Conservation (phyloP, 2,797 vertebrate species). For the Chelon auratus region DNA sequence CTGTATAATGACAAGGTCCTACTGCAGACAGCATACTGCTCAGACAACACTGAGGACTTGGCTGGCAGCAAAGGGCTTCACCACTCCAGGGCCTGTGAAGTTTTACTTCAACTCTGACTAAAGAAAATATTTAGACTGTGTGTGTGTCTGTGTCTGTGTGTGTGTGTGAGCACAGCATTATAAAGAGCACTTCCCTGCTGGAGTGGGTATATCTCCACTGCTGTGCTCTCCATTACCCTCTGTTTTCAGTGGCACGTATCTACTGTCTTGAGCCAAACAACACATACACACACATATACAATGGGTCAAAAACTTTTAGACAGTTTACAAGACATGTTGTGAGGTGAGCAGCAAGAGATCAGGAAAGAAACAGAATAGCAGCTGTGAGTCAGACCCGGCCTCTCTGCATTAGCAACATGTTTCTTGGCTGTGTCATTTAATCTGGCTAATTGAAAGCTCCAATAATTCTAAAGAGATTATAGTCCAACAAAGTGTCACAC, state of each 20-base stretch:
- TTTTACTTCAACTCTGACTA: slow-evolving; percentile 50
- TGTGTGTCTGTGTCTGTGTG: slow-evolving; percentile 4
- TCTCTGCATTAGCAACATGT: slow-evolving; percentile 68
- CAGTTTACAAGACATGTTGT: slow-evolving; percentile 21
- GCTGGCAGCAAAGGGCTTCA: slow-evolving; percentile 41
- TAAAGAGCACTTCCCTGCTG: not conserved
- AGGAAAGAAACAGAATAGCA: not conserved
- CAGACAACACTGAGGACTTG: slow-evolving; percentile 53
- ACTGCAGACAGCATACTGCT: slow-evolving; percentile 52
- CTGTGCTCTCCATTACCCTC: slow-evolving; percentile 7
- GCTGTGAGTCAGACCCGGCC: slow-evolving; percentile 27
- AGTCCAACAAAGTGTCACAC: slow-evolving; percentile 78
- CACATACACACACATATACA: slow-evolving; percentile 5
- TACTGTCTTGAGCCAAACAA: slow-evolving; percentile 14
- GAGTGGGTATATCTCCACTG: not conserved
- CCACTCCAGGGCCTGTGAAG: slow-evolving; percentile 33
- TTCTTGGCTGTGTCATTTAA: slow-evolving; percentile 80
- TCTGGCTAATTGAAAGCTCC: slow-evolving; percentile 85
- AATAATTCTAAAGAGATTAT: slow-evolving; percentile 87
- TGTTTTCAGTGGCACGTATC: slow-evolving; percentile 15
- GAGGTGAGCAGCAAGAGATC: slow-evolving; percentile 20
- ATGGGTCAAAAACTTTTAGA: not conserved
- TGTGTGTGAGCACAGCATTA: slow-evolving; percentile 9
- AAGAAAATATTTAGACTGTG: slow-evolving; percentile 49
- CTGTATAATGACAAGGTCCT: slow-evolving; percentile 61